Conservation (phyloP, 2,888 invertebrate species). For the Halictus quadricinctus region DNA sequence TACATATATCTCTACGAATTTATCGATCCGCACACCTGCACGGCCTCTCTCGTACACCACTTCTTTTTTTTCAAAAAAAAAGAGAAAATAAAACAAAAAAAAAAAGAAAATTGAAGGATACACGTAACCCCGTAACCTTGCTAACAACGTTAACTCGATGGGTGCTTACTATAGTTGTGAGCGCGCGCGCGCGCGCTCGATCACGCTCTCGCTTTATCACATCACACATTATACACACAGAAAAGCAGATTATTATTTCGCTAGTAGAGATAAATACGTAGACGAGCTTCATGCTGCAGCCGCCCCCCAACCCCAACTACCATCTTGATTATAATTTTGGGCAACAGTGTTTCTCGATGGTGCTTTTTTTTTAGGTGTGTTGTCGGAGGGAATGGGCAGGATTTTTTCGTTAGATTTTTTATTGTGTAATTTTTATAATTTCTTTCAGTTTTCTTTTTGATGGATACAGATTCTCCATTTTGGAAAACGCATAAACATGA, state of each 20-base stretch:
- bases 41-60: slow-evolving; percentile 70
- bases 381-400: not conserved
- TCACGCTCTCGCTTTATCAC: slow-evolving; percentile 22
- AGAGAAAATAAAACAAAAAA: not conserved
- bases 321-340: not conserved
- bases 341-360: slow-evolving; percentile 6
- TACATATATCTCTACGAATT: slow-evolving; percentile 51
- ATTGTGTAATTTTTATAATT: not conserved
- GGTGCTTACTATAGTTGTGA: slow-evolving; percentile 57
- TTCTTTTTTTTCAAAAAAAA: slow-evolving; percentile 23
- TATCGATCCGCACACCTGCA: slow-evolving; percentile 70
- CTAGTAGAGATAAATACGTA: slow-evolving; percentile 41
- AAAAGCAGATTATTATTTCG: slow-evolving; percentile 14
- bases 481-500: too few species aligned
- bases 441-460: not conserved
- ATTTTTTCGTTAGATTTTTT: not conserved
- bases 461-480: not conserved
- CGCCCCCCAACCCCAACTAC: slow-evolving; percentile 10
- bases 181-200: not conserved
- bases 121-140: slow-evolving; percentile 73
- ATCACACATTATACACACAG: slow-evolving; percentile 17
- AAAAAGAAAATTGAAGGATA: slow-evolving; percentile 18
- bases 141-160: slow-evolving; percentile 73
- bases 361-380: not conserved
- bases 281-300: slow-evolving; percentile 35